Conservation (phyloP, 2,113 vertebrate genomes). For the Asarcornis scutulata region DNA sequence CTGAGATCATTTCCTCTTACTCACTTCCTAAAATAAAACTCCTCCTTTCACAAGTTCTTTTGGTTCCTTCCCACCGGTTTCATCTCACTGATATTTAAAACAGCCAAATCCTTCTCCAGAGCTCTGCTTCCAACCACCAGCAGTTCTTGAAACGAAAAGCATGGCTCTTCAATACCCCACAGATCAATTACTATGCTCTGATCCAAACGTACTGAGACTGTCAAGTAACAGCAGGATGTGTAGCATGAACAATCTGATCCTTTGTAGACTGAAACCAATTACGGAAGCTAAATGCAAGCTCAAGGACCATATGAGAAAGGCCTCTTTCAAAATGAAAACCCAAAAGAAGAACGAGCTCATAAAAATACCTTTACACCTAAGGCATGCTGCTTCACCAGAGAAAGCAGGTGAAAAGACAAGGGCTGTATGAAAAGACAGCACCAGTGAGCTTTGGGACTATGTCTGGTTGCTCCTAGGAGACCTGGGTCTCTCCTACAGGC, state of each 20-base stretch:
- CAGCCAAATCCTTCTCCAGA: not conserved
- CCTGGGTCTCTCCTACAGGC: not conserved
- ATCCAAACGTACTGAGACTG: not conserved
- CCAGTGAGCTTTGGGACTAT: fast-evolving
- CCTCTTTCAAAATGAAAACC: not conserved
- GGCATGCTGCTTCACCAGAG: fast-evolving
- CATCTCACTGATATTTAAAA: not conserved
- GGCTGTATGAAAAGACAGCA: fast-evolving
- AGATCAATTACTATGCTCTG: not conserved
- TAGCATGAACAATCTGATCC: not conserved
- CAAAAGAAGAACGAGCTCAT: not conserved
- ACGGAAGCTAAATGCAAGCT: not conserved
- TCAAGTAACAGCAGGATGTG: not conserved
- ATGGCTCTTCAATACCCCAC: not conserved
- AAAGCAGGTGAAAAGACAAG: not conserved
- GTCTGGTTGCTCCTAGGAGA: not conserved
- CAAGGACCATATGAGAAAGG: not conserved
- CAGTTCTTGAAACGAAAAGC: not conserved
- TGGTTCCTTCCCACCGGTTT: not conserved
- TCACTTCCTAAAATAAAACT: constrained; percentile 69
- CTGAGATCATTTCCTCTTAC: constrained; percentile 77
- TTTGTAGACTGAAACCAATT: not conserved
- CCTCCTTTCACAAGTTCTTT: constrained; percentile 37
- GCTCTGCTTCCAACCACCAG: not conserved
- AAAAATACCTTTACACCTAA: not conserved